Evolutionary conservation across 53 echinoderm and acorn worm species (phyloP).

Genomic region (Crossaster papposus): DNA sequence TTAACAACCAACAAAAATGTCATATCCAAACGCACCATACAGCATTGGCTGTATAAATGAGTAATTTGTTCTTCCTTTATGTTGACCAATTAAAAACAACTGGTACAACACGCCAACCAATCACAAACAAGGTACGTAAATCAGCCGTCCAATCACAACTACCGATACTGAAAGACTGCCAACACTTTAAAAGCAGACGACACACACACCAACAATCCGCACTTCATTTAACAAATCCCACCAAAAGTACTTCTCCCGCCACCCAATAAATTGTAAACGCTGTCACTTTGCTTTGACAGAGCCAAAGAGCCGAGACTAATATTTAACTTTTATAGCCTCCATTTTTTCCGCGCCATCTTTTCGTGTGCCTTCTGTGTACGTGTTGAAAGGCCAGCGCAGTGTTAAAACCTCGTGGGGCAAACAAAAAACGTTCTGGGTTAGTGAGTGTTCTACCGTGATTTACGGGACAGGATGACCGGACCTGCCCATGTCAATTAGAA

Average conservation of each 20-base stretch:
- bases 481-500: background rate
- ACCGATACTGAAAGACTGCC: too few species aligned
- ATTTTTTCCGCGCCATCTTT: background rate
- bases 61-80: too few species aligned
- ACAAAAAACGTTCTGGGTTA: background rate
- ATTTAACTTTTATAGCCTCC: slow-evolving; percentile 63
- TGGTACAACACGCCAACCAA: background rate
- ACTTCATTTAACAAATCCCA: background rate
- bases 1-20: too few species aligned
- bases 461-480: background rate
- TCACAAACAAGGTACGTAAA: too few species aligned
- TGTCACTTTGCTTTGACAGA: slow-evolving; percentile 51
- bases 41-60: too few species aligned
- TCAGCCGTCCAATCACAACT: too few species aligned
- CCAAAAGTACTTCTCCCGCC: slow-evolving; percentile 2
- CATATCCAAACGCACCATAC: too few species aligned
- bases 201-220: slow-evolving; percentile 16
- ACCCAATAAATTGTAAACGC: slow-evolving; percentile 60
- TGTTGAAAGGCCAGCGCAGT: slow-evolving; percentile 22
- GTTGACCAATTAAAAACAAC: background rate
- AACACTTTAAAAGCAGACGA: background rate
- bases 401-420: background rate
- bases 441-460: background rate
- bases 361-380: slow-evolving; percentile 12
- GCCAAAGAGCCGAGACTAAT: slow-evolving; percentile 42